Percentiles rank a stretch among this genome's conserved stretches.
Evolutionary conservation across 2,888 invertebrate genomes (phyloP).

Genomic region (Selenia dentaria): DNA sequence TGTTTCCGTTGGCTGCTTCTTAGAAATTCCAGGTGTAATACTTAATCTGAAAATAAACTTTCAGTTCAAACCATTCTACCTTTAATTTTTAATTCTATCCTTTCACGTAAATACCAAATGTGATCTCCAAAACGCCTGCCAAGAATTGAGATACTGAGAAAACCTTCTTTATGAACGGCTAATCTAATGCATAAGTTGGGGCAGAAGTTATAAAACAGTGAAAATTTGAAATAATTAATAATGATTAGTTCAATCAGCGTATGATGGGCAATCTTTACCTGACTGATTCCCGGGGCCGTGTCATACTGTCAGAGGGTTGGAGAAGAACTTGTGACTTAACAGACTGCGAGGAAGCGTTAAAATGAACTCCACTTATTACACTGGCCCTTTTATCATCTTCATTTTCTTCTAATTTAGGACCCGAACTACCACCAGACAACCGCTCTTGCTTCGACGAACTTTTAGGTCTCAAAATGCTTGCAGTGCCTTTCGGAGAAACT

Average conservation of each 20-base stretch:
- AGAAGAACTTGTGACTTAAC: conserved; percentile 41
- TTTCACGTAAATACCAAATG: too few species aligned
- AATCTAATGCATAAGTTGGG: too few species aligned
- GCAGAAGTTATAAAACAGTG: too few species aligned
- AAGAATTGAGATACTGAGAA: too few species aligned
- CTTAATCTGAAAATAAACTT: conserved; percentile 52
- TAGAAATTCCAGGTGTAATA: conserved; percentile 34
- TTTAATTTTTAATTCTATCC: too few species aligned
- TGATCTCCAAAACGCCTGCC: too few species aligned
- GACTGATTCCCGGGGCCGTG: conserved; percentile 39
- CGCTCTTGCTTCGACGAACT: conserved; percentile 22
- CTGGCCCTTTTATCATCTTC: conserved; percentile 9
- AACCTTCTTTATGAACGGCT: too few species aligned
- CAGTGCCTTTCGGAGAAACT: conserved; percentile 16
- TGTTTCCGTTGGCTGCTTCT: not conserved
- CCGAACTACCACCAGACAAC: not conserved
- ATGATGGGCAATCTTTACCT: conserved; percentile 41
- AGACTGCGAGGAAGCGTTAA: conserved; percentile 1
- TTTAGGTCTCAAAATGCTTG: conserved; percentile 29
- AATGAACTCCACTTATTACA: not conserved
- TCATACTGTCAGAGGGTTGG: conserved; percentile 24
- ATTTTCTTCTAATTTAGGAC: conserved; percentile 19
- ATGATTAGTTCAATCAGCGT: too few species aligned
- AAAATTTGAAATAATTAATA: too few species aligned
- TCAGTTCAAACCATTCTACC: too few species aligned